phyloP scores from a whole-genome alignment of 2,888 invertebrate species.

The Ommatoiulus sabulosus region DNA sequence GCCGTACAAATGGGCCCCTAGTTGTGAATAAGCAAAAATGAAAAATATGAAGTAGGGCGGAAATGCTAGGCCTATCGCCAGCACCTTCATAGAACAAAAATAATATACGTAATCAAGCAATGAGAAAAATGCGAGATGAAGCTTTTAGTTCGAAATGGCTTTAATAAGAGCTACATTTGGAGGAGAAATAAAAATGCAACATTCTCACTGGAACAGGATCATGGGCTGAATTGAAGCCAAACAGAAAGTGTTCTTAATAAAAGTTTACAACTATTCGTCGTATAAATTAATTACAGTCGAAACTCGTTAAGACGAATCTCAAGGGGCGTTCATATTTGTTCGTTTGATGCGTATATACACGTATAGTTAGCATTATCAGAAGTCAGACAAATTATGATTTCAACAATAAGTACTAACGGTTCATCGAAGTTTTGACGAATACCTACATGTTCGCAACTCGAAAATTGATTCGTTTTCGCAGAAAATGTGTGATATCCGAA shows the following conservation, averaged over 20 bases:
- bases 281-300: too few species aligned
- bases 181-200: not conserved
- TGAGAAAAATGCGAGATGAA: not conserved
- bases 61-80: not conserved
- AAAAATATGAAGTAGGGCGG: conserved; percentile 29
- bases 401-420: too few species aligned
- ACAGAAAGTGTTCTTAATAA: not conserved
- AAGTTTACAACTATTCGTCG: too few species aligned
- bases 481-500: too few species aligned
- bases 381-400: too few species aligned
- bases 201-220: not conserved
- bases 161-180: not conserved
- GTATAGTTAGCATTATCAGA: too few species aligned
- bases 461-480: too few species aligned
- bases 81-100: not conserved
- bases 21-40: conserved; percentile 43
- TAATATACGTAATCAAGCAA: not conserved
- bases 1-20: conserved; percentile 36
- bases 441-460: too few species aligned
- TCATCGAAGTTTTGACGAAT: too few species aligned
- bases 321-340: too few species aligned
- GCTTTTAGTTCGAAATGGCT: not conserved
- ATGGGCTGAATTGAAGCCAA: not conserved
- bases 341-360: too few species aligned
- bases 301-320: too few species aligned